These are phyloP conservation scores for Plagodis dolabraria DNA, from an alignment of 2,888 invertebrate species.

Conservation along the genomic window DNA sequence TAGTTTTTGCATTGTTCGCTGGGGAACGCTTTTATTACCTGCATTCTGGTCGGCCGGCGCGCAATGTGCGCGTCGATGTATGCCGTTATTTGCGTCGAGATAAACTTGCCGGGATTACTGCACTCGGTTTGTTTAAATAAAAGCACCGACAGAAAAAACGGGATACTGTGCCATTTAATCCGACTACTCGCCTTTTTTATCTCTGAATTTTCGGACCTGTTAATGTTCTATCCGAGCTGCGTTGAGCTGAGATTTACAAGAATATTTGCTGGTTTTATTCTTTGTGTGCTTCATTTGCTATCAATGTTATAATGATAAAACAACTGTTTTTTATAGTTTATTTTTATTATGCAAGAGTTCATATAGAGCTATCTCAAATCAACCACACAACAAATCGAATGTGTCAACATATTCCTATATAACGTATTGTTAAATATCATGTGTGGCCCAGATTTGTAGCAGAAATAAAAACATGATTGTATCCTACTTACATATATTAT, in stretches of 20 bases:
- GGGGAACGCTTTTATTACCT: slow-evolving; percentile 24
- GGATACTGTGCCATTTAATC: slow-evolving; percentile 30
- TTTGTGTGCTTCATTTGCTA: not conserved
- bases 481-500: no score
- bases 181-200: slow-evolving; percentile 27
- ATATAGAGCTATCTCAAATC: no score
- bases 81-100: slow-evolving; percentile 28
- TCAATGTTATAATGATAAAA: not conserved
- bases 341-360: no score
- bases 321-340: no score
- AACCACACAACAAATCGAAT: no score
- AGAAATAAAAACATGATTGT: no score
- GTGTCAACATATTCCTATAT: no score
- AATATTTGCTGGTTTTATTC: slow-evolving; percentile 7
- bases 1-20: slow-evolving; percentile 29
- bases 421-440: no score
- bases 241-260: slow-evolving; percentile 20
- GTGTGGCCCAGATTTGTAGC: no score
- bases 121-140: slow-evolving; percentile 31
- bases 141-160: slow-evolving; percentile 24
- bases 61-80: slow-evolving; percentile 28
- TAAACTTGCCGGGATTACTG: slow-evolving; percentile 37
- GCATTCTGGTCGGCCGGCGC: slow-evolving; percentile 10
- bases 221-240: slow-evolving; percentile 29
- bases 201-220: slow-evolving; percentile 30